Conservation (phyloP, 2,888 invertebrate genomes). For the Oasisia sp. region DNA sequence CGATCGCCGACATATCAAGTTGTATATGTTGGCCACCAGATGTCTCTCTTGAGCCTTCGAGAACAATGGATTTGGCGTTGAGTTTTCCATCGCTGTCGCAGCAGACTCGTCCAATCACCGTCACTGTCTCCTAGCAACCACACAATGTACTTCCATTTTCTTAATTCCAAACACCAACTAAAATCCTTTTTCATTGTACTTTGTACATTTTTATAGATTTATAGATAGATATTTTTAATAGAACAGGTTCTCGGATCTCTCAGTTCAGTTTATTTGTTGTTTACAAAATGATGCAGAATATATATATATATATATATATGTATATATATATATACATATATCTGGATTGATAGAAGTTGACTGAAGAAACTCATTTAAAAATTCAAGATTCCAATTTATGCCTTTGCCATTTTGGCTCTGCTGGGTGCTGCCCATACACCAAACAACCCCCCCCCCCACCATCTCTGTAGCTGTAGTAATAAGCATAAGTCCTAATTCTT, state of each 20-base stretch:
- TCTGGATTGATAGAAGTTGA: not conserved
- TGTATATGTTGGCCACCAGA: conserved; percentile 61
- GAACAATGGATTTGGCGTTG: conserved; percentile 76
- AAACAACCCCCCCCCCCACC: too few species aligned
- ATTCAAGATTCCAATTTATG: not conserved
- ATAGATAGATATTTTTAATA: not conserved
- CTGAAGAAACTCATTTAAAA: not conserved
- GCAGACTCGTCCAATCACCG: conserved; percentile 78
- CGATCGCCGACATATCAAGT: conserved; percentile 69
- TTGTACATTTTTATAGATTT: not conserved
- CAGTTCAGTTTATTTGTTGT: too few species aligned
- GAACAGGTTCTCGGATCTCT: too few species aligned
- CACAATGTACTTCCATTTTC: not conserved
- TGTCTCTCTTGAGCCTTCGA: conserved; percentile 73
- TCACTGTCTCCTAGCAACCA: conserved; percentile 60
- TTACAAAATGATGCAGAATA: too few species aligned
- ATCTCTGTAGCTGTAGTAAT: not conserved
- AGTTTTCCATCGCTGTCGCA: conserved; percentile 80
- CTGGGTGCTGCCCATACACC: not conserved
- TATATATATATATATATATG: not conserved
- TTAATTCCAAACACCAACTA: not conserved
- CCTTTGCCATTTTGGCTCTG: not conserved
- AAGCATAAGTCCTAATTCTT: not conserved
- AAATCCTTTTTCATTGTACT: too few species aligned
- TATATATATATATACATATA: not conserved